A percentile compares a stretch with the other conserved stretches of the same genome.
Conservation (phyloP, 2,888 invertebrate genomes). For the Epinotia bilunana region DNA sequence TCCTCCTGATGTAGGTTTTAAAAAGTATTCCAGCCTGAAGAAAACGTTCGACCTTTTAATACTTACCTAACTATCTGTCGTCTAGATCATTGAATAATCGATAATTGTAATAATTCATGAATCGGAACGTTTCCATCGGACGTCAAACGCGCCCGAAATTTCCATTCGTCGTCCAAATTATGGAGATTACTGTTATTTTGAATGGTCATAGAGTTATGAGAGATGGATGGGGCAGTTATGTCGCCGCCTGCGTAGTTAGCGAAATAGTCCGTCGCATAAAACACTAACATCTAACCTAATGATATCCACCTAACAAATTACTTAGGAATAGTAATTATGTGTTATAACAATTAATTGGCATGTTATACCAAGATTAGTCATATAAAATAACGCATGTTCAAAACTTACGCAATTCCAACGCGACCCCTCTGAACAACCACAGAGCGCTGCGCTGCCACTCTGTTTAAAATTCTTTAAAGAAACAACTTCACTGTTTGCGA, state of each 20-base stretch:
- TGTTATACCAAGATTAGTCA: no score
- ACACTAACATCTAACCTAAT: neutral
- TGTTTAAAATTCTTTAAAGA: no score
- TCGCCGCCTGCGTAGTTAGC: neutral
- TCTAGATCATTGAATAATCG: slow-evolving; percentile 32
- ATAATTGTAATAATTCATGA: slow-evolving; percentile 40
- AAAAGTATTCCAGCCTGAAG: neutral
- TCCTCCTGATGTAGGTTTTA: neutral
- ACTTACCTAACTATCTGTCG: neutral
- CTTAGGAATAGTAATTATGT: no score
- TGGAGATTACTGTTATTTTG: slow-evolving; percentile 63
- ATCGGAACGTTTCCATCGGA: slow-evolving; percentile 35
- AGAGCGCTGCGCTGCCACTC: no score
- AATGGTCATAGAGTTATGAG: slow-evolving; percentile 46
- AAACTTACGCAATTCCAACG: no score
- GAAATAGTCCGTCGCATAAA: neutral
- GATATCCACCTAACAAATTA: neutral
- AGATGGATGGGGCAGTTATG: slow-evolving; percentile 19
- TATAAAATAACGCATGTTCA: no score
- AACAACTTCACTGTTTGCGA: no score
- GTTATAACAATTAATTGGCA: no score
- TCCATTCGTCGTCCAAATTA: slow-evolving; percentile 59
- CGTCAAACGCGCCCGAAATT: slow-evolving; percentile 52
- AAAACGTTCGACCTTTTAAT: neutral
- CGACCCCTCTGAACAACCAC: no score